Percentiles rank a stretch among this genome's conserved stretches.
Conservation (phyloP, 2,797 vertebrate genomes). For the Gymnopithys bicolor region DNA sequence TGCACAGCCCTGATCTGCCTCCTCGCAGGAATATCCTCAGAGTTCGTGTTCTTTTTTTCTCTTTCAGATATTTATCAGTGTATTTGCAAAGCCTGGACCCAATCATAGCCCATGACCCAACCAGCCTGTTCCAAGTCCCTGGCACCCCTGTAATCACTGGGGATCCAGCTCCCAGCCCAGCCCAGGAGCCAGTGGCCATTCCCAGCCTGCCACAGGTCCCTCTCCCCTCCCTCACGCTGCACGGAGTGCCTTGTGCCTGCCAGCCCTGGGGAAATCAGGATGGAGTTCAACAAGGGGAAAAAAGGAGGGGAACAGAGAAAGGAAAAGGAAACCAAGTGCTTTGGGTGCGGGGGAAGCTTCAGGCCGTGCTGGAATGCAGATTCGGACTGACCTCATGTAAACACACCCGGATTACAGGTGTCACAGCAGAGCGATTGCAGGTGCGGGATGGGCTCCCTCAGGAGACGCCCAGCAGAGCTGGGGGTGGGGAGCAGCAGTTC, state of each 20-base stretch:
- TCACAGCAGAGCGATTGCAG: slow-evolving; percentile 31
- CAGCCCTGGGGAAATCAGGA: slow-evolving; percentile 38
- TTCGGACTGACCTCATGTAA: slow-evolving; percentile 58
- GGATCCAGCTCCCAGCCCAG: slow-evolving; percentile 22
- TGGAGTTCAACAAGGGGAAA: background rate
- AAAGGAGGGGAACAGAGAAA: background rate
- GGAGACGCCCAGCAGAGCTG: background rate
- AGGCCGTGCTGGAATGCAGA: slow-evolving; percentile 61
- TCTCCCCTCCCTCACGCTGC: background rate
- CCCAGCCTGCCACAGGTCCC: background rate
- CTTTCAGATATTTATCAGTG: slow-evolving; percentile 30
- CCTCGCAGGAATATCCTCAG: background rate
- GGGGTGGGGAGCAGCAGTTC: background rate
- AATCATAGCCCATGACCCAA: slow-evolving; percentile 70
- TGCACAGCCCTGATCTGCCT: background rate
- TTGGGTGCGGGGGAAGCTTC: slow-evolving; percentile 48
- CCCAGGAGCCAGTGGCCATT: background rate
- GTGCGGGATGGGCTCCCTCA: background rate
- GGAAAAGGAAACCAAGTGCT: background rate
- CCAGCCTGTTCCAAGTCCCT: slow-evolving; percentile 61
- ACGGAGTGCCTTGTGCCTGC: background rate
- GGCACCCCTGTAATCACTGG: slow-evolving; percentile 60
- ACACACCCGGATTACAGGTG: slow-evolving; percentile 20
- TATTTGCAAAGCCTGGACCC: slow-evolving; percentile 63
- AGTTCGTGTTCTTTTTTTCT: background rate